phyloP scores from a whole-genome alignment of 2,888 invertebrate genomes.

The Mamestra brassicae region DNA sequence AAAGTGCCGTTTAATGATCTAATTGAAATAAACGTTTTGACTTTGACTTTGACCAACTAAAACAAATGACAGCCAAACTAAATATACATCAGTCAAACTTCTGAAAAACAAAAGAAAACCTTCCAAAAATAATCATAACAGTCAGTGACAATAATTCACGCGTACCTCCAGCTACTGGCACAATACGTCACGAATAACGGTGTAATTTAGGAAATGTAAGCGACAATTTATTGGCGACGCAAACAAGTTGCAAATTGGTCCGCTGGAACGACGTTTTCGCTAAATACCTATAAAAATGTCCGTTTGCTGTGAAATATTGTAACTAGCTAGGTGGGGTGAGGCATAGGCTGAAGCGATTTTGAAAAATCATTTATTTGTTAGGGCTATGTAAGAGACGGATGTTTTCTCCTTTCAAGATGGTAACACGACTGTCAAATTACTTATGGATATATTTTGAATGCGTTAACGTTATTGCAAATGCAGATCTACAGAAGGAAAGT shows the following conservation, averaged over 20 bases:
- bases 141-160: constrained; percentile 28
- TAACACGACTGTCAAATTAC: background rate
- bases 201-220: constrained; percentile 72
- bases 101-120: constrained; percentile 15
- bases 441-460: background rate
- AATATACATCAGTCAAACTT: background rate
- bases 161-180: constrained; percentile 20
- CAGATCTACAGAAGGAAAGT: too few species aligned
- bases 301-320: constrained; percentile 88
- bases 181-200: constrained; percentile 66
- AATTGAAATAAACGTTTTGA: too few species aligned
- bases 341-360: constrained; percentile 1
- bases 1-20: too few species aligned
- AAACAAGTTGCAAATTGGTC: constrained; percentile 91
- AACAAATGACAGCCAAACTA: background rate
- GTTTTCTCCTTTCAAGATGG: background rate
- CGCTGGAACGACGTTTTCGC: constrained; percentile 89
- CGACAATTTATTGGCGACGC: constrained; percentile 86
- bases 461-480: too few species aligned
- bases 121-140: constrained; percentile 40
- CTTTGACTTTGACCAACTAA: too few species aligned
- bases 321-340: constrained; percentile 76
- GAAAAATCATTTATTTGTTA: background rate
- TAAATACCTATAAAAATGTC: constrained; percentile 91
- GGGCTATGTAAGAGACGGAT: background rate